phyloP scores from a whole-genome alignment of 2,888 invertebrate species.

The Limnephilus lunatus region DNA sequence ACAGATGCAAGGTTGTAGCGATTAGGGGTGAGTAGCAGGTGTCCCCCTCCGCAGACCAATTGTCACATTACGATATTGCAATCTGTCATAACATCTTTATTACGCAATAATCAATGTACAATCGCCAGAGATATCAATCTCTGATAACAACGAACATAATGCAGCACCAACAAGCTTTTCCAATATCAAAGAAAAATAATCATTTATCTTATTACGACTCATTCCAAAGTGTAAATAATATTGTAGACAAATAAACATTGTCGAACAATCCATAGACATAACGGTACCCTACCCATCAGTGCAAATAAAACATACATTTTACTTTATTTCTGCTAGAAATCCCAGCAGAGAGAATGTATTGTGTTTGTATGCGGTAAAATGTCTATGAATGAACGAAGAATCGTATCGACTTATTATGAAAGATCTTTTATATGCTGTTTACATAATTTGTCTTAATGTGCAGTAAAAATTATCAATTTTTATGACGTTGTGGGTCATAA shows the following conservation, averaged over 20 bases:
- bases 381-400: background rate
- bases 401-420: background rate
- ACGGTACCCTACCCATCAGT: background rate
- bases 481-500: background rate
- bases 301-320: background rate
- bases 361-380: background rate
- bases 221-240: background rate
- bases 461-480: background rate
- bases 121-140: background rate
- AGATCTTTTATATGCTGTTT: background rate
- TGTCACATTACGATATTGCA: background rate
- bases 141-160: background rate
- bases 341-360: background rate
- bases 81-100: background rate
- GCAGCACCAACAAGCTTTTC: too few relatives aligned
- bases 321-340: constrained; percentile 2
- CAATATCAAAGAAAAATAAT: background rate
- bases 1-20: background rate
- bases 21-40: background rate
- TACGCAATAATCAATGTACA: background rate
- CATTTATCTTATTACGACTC: background rate
- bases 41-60: too few relatives aligned
- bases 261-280: background rate
- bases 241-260: background rate
- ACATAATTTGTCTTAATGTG: background rate